Base-by-base conservation (phyloP, 2,797 vertebrate species). In the Syngnathus rostellatus region DNA sequence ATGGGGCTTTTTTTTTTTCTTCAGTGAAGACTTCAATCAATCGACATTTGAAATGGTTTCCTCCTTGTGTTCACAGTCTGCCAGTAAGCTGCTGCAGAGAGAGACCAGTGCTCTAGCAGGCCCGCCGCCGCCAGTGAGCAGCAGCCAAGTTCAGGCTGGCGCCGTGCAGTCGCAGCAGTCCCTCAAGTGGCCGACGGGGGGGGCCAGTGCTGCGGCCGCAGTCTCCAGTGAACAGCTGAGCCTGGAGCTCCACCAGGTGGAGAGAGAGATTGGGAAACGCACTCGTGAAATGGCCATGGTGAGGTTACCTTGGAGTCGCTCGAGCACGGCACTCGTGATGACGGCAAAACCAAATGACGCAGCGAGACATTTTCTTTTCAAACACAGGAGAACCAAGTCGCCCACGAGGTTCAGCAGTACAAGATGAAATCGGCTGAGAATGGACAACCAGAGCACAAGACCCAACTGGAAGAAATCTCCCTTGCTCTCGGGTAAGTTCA, bases 191-290 rank as follows among this genome's bases (percentile, higher is more conserved):
- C 93, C 94, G 83, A 86, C 93, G 81, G 94, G 90, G 69, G 92
- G 92, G 68, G 84, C 72, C 39, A 77, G 72, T 69, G 69, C 81
- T 9, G 21, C 82, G 12, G 21, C 82, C 12, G 50, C 82, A 1
- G 84, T 98, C 76, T 99, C 97, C 84, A 98, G 96, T 77, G 94
- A 99, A 69, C 97, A 99, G 89, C 88, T 99, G 69, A 99, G 94
- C 86, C 82, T 96, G 86, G 97, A 99, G 87, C 92, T 99, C 68
- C 93, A 97, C 88, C 95, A 98, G 60, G 97, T 99, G 83, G 97
- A 99, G 89, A 91, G 93, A 77, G 97, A 99, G 89, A 99, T 99
- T 0, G 95, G 96, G 66, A 98, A 97, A 88, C 91, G 97, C 86
- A 99, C 95, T 64, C 91, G 94, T 8, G 95, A 99, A 84, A 93